Evolutionary conservation across 2,113 vertebrate genomes (phyloP), one percentile per base, ranked within the genome.

Genomic region (Rhinichthys klamathensis): DNA sequence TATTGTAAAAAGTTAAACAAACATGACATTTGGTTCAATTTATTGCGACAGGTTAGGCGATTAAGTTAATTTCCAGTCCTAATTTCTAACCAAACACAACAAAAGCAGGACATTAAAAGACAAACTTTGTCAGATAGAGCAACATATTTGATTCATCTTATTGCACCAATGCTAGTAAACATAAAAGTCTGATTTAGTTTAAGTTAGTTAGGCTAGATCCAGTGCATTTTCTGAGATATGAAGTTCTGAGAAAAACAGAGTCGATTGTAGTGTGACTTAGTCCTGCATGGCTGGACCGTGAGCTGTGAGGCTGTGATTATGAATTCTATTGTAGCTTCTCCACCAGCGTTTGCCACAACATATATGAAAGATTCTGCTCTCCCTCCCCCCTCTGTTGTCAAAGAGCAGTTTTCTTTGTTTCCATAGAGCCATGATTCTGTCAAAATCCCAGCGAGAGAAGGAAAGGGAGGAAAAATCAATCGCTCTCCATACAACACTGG

Each of bases 341-440:
- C 95, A 94, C 96, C 95, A 95, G 97, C 95, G 96, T 97, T 97
- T 96, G 95, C 94, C 95, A 91, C 93, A 90, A 92, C 92, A 92
- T 93, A 96, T 97, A 97, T 96, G 94, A 97, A 96, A 51, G 61
- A 81, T 81, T 81, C 25, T 96, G 96, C 96, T 95, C 96, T 97
- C 97, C 96, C 95, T 97, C 96, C 95, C n/a, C 97, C 96, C 95
- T 95, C 94, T 38, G 85, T 84, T 93, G 93, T 94, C 95, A 96
- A 94, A 96, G 96, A 96, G 96, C 96, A 95, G 95, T 97, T 95
- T 97, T 97, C 96, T 97, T 97, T 97, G 96, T 99, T 98, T 98
- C 96, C 96, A 97, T 96, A 96, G 97, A 95, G 97, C 96, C 97
- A 98, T 97, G 97, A 97, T 97, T 98, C 97, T 97, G 97, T 98